Conservation (phyloP, 2,888 invertebrate genomes). For the Tipula lateralis region DNA sequence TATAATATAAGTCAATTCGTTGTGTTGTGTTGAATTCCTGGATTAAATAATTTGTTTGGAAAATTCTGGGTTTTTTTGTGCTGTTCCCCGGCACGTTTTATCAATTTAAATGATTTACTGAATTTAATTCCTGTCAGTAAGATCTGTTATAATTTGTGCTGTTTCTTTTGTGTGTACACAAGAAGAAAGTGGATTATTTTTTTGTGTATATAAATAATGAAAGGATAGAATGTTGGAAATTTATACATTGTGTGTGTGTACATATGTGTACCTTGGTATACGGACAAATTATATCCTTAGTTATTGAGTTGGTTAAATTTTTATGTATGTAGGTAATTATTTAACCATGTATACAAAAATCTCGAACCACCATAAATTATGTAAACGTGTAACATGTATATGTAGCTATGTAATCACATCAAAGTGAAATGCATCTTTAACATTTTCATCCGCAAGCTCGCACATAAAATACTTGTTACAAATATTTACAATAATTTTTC, state of each 20-base stretch:
- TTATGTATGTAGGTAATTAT: not conserved
- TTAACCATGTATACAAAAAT: not conserved
- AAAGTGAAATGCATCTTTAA: not conserved
- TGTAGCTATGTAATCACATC: not conserved
- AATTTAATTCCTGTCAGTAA: conserved; percentile 1
- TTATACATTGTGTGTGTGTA: not conserved
- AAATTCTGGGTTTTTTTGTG: not conserved
- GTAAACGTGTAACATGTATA: not conserved
- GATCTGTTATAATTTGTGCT: not conserved
- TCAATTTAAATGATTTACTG: conserved; percentile 4
- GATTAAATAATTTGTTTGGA: not conserved
- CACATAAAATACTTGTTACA: not conserved
- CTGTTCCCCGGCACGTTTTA: not conserved
- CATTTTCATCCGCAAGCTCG: not conserved
- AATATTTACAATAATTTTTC: conserved; percentile 16
- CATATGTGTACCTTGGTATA: not conserved
- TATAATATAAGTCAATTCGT: not conserved
- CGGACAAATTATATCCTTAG: not conserved
- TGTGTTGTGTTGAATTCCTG: not conserved
- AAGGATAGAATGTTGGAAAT: not conserved
- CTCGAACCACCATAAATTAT: not conserved
- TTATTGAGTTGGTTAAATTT: not conserved
- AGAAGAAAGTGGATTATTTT: not conserved
- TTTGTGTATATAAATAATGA: too few species aligned
- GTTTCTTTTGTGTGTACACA: not conserved